Evolutionary conservation across 2,888 invertebrate genomes (phyloP).

Genomic region (Scaeva pyrastri): DNA sequence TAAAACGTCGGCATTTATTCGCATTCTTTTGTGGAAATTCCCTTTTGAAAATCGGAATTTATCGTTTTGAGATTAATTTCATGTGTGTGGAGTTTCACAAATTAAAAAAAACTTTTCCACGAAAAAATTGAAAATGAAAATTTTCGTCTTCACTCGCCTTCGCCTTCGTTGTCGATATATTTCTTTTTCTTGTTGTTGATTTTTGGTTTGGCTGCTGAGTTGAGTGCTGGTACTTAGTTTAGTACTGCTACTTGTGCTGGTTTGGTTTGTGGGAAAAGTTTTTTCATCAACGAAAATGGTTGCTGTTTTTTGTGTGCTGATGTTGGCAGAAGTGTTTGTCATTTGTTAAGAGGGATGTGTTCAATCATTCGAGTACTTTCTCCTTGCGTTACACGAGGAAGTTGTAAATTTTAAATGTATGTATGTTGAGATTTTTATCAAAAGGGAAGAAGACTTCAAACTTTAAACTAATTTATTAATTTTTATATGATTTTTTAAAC

Average conservation of each 20-base stretch:
- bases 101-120: constrained; percentile 44
- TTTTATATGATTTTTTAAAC: too few relatives aligned
- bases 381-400: too few relatives aligned
- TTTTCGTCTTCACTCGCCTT: constrained; percentile 20
- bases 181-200: constrained; percentile 65
- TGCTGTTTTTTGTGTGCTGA: neutral
- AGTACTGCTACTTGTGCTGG: constrained; percentile 13
- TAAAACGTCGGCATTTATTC: constrained; percentile 73
- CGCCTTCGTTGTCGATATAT: constrained; percentile 66
- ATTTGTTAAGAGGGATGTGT: constrained; percentile 1
- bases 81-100: constrained; percentile 23
- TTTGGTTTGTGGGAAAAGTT: constrained; percentile 33
- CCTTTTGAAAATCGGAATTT: constrained; percentile 36
- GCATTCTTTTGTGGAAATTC: constrained; percentile 64
- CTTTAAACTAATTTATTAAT: too few relatives aligned
- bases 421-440: too few relatives aligned
- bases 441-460: too few relatives aligned
- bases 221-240: too few relatives aligned
- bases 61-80: constrained; percentile 35
- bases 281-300: constrained; percentile 61
- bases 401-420: too few relatives aligned
- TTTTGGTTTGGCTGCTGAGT: neutral
- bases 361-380: too few relatives aligned
- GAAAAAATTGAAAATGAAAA: constrained; percentile 61
- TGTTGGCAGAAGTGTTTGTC: constrained; percentile 48